phyloP scores from a whole-genome alignment of 92 coral and sea anemone genomes.

The Epizoanthus rinbou region DNA sequence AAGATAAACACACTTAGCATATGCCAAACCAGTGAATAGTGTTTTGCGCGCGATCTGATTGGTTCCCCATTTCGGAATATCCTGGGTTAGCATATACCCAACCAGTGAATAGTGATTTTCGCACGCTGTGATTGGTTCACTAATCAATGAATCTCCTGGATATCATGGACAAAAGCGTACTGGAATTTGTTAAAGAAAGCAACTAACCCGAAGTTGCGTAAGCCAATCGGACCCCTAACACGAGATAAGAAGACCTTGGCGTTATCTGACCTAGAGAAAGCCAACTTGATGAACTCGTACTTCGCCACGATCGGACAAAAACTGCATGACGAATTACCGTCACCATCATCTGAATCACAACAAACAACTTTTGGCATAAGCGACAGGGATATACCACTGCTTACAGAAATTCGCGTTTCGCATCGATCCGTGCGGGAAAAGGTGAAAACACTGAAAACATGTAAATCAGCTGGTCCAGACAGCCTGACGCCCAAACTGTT shows the following conservation, averaged over 20 bases:
- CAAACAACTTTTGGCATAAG: too few relatives aligned
- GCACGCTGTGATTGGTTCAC: too few relatives aligned
- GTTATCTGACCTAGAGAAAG: neutral
- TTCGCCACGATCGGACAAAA: slow-evolving; percentile 2
- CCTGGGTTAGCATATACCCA: too few relatives aligned
- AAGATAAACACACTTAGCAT: too few relatives aligned
- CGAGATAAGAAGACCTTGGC: neutral
- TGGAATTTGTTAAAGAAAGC: slow-evolving; percentile 38
- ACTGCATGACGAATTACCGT: neutral
- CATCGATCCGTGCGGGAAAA: neutral
- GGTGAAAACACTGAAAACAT: neutral
- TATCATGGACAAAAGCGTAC: neutral
- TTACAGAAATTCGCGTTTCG: slow-evolving; percentile 16
- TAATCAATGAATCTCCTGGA: too few relatives aligned
- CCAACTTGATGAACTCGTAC: neutral
- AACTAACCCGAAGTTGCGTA: slow-evolving; percentile 2
- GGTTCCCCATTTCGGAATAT: too few relatives aligned
- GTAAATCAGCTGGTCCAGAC: slow-evolving; percentile 11
- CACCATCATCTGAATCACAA: neutral
- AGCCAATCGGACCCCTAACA: neutral
- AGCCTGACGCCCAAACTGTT: slow-evolving; percentile 16
- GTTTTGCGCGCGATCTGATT: too few relatives aligned
- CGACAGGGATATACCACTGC: neutral
- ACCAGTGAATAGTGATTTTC: too few relatives aligned
- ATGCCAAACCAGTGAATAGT: too few relatives aligned